phyloP scores from a whole-genome alignment of 1,140 invertebrate genomes.

The Drosophila busckii region DNA sequence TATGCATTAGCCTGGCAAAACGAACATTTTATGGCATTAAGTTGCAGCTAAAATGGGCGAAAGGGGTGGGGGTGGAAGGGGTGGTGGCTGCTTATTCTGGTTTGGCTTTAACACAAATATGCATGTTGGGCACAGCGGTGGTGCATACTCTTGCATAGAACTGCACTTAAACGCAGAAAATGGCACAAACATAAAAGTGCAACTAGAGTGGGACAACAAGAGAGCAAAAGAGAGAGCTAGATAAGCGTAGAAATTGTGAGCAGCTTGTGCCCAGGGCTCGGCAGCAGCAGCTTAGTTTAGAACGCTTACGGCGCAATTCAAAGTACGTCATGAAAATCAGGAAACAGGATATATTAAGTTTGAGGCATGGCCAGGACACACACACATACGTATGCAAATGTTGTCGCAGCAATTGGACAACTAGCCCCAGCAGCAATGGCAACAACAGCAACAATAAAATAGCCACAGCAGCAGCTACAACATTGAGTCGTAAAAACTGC shows the following conservation, averaged over 20 bases:
- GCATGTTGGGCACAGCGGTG: conserved; percentile 65
- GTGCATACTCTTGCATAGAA: conserved; percentile 71
- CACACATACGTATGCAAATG: conserved; percentile 47
- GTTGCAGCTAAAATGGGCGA: conserved; percentile 19
- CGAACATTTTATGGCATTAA: conserved; percentile 70
- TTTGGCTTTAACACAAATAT: conserved; percentile 74
- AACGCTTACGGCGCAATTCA: conserved; percentile 50
- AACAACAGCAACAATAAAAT: conserved; percentile 36
- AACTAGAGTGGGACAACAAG: conserved; percentile 26
- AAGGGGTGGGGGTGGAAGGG: neutral
- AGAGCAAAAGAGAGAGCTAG: neutral
- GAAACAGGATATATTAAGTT: conserved; percentile 77
- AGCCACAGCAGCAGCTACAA: conserved; percentile 14
- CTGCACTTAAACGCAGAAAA: conserved; percentile 76
- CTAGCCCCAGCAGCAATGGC: conserved; percentile 39
- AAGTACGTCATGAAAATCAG: conserved; percentile 75
- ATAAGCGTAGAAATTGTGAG: conserved; percentile 58
- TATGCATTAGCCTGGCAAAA: conserved; percentile 73
- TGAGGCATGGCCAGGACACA: conserved; percentile 60
- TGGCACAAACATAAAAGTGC: conserved; percentile 54
- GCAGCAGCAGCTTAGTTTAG: conserved; percentile 6
- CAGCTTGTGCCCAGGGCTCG: conserved; percentile 14
- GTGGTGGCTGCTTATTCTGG: conserved; percentile 32
- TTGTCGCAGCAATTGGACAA: conserved; percentile 61
- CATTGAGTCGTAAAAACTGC: conserved; percentile 52